These are phyloP conservation scores for Myripristis jacobus DNA, from an alignment of 2,797 vertebrate genomes.

Conservation along the genomic window DNA sequence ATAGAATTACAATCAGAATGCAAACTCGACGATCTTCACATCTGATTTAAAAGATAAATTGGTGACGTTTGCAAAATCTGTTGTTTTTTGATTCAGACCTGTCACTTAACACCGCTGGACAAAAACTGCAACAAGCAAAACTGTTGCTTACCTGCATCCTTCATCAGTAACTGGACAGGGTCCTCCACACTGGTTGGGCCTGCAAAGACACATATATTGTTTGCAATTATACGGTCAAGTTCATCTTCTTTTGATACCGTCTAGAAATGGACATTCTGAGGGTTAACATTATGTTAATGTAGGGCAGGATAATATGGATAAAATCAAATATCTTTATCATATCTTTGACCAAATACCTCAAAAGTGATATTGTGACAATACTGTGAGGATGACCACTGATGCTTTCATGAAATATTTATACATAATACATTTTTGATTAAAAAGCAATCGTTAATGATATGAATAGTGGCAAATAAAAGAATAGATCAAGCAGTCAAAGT, in stretches of 20 bases:
- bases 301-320: too few relatives aligned
- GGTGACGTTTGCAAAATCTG: background rate
- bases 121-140: background rate
- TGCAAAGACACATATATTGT: constrained; percentile 69
- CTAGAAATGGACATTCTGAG: background rate
- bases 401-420: too few relatives aligned
- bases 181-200: constrained; percentile 91
- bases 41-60: background rate
- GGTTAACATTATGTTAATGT: too few relatives aligned
- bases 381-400: too few relatives aligned
- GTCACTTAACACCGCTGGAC: background rate
- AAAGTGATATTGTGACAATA: too few relatives aligned
- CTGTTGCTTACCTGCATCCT: constrained; percentile 90
- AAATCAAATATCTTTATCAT: too few relatives aligned
- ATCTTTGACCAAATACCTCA: too few relatives aligned
- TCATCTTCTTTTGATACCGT: background rate
- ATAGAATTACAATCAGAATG: background rate
- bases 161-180: constrained; percentile 90
- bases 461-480: too few relatives aligned
- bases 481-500: too few relatives aligned
- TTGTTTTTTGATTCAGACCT: background rate
- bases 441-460: too few relatives aligned
- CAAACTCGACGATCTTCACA: background rate
- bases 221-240: background rate
- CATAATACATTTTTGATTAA: too few relatives aligned